phyloP scores from a whole-genome alignment of 1,140 invertebrate genomes.

The Pantala flavescens region DNA sequence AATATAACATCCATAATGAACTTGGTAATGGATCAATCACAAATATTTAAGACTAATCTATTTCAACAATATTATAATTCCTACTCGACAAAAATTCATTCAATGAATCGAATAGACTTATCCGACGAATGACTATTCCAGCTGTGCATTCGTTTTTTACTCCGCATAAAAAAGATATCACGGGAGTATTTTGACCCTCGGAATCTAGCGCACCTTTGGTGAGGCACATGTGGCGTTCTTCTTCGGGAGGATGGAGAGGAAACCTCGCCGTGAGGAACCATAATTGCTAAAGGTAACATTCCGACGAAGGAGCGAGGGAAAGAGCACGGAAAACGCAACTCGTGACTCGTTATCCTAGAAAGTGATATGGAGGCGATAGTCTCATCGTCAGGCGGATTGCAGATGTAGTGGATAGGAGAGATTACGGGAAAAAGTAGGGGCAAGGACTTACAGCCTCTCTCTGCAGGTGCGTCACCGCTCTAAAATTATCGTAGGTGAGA shows the following conservation, averaged over 20 bases:
- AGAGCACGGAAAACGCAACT: neutral
- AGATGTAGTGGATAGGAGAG: neutral
- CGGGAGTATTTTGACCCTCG: neutral
- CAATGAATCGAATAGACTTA: too few species aligned
- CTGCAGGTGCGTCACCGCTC: conserved; percentile 1
- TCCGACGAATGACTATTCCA: neutral
- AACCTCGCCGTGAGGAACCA: neutral
- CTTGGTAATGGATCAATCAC: too few species aligned
- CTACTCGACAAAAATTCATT: too few species aligned
- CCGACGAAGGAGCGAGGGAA: neutral
- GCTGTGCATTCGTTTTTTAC: neutral
- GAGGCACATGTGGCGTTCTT: neutral
- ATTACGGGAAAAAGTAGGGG: neutral
- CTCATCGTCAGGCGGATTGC: neutral
- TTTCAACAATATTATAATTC: too few species aligned
- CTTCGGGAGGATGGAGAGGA: neutral
- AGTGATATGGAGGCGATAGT: neutral
- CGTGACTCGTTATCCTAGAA: neutral
- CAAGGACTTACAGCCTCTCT: neutral
- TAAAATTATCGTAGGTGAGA: neutral
- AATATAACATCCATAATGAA: too few species aligned
- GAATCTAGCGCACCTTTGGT: neutral
- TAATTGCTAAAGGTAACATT: neutral
- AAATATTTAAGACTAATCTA: too few species aligned
- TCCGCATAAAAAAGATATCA: neutral